Evolutionary conservation across 2,797 vertebrate species (phyloP).

Genomic region (Rhyacichthys aspro): DNA sequence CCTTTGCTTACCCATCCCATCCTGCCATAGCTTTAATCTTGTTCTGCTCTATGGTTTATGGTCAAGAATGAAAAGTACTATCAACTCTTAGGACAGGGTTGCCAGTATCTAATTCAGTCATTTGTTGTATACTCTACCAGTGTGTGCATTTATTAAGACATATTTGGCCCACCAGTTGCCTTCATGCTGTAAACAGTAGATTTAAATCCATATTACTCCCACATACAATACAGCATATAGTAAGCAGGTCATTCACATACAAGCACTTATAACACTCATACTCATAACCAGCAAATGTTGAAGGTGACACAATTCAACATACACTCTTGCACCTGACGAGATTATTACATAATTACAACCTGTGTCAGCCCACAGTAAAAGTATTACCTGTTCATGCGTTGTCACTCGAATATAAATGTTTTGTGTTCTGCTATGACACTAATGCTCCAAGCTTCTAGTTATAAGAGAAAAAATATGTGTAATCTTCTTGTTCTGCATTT

Average conservation of each 20-base stretch:
- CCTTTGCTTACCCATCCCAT: conserved; percentile 28
- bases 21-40: conserved; percentile 19
- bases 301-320: conserved; percentile 5
- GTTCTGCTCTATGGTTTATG: conserved; percentile 12
- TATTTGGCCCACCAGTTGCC: conserved; percentile 3
- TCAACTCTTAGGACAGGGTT: conserved; percentile 11
- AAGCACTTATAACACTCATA: too few relatives aligned
- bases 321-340: conserved; percentile 11
- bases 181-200: too few relatives aligned
- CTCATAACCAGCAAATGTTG: too few relatives aligned
- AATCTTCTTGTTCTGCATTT: conserved; percentile 13
- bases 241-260: too few relatives aligned
- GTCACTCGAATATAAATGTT: too few relatives aligned
- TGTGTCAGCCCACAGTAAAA: conserved; percentile 14
- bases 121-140: neutral
- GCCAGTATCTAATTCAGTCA: conserved; percentile 1
- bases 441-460: neutral
- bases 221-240: too few relatives aligned
- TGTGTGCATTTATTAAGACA: conserved; percentile 1
- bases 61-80: neutral
- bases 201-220: too few relatives aligned
- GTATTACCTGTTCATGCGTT: conserved; percentile 24
- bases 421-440: neutral
- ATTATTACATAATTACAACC: conserved; percentile 21
- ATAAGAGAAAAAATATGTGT: neutral